Evolutionary conservation across 2,888 invertebrate species (phyloP), one percentile per base, ranked within the genome.

Genomic region (Dolichopus griseipennis): DNA sequence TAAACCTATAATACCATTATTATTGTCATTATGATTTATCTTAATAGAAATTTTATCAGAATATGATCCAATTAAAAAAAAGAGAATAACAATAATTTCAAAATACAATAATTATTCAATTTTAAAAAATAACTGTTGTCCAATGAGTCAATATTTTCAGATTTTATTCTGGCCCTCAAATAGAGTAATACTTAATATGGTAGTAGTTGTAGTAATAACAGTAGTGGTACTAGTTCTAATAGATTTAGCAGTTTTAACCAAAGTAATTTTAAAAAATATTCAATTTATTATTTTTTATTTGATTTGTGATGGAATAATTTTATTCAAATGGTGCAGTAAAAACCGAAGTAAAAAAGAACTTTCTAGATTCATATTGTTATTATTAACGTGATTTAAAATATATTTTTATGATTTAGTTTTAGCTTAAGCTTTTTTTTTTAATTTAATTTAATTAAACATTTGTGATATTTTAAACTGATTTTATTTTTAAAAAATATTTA

Each of bases 21-120:
- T 34, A 34, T n/a, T 37, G 9, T 64, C 37, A n/a, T 64, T 64
- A 64, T 64, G 64, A 64, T 64, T 64, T 64, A 64, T 64, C 64
- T 27, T 64, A 64, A 64, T 34, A 64, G 37, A 34, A 64, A 37
- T 64, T 33, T 18, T 64, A 64, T 64, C 64, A 15, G 20, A 64
- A 64, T 3, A 18, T 18, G 52, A 52, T 52, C 52, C 52, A 52
- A 15, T 52, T n/a, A n/a, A 52, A 52, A n/a, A 52, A 52, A 52
- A 6, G n/a, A 52, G n/a, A 52, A n/a, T 18, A 52, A 52, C 15
- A 52, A 52, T 52, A 52, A 52, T 52, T 18, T 52, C 52, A 52
- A 52, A 52, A 52, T 52, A 52, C 52, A 52, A 52, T 52, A 52
- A 52, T n/a, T 18, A 52, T 52, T 52, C 52, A 18, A 52, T 52